Conservation (phyloP, 2,797 vertebrate species). For the Vultur gryphus region DNA sequence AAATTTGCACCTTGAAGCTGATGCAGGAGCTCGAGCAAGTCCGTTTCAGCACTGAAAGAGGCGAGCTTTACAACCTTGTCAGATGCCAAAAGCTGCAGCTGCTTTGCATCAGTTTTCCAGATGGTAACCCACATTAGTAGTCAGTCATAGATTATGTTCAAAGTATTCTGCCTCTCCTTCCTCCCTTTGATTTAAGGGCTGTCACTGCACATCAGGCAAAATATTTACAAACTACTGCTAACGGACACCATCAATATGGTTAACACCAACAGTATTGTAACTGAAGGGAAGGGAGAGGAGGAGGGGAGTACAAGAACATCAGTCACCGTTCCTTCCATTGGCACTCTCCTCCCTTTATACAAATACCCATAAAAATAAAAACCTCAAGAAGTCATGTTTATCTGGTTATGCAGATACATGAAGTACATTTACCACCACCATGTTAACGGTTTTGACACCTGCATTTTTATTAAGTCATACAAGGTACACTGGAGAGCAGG, state of each 20-base stretch:
- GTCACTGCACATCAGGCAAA: not conserved
- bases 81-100: constrained; percentile 45
- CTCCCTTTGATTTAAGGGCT: constrained; percentile 35
- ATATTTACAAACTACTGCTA: constrained; percentile 48
- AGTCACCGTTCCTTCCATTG: not conserved
- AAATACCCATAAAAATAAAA: not conserved
- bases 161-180: not conserved
- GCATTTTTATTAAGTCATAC: not conserved
- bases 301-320: not conserved
- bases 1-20: not conserved
- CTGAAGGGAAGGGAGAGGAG: not conserved
- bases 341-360: not conserved
- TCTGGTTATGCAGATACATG: not conserved
- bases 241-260: not conserved
- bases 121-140: constrained; percentile 37
- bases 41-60: not conserved
- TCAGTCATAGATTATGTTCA: constrained; percentile 15
- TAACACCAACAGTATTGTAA: not conserved
- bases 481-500: not conserved
- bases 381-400: not conserved
- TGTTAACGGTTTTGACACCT: not conserved
- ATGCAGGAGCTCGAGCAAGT: not conserved
- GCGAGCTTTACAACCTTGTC: not conserved
- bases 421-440: not conserved
- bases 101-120: constrained; percentile 43